Evolutionary conservation across 2,113 vertebrate genomes (phyloP), one percentile per base, ranked within the genome.

Genomic region (Lanius ludovicianus): DNA sequence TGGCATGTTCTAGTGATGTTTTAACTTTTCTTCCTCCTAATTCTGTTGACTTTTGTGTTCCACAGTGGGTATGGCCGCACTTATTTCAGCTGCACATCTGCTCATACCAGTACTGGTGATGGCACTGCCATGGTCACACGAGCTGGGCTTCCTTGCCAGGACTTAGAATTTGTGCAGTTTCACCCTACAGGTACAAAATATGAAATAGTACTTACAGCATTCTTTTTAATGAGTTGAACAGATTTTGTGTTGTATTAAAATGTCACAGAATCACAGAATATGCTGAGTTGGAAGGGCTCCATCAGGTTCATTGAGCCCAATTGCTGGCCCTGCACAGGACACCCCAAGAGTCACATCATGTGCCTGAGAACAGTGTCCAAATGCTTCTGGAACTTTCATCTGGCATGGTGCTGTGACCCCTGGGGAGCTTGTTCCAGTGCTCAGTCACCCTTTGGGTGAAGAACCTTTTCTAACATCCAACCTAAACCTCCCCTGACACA

Each of bases 91-190:
- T 99, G 99, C 89, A 99, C 99, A 0, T 99, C 99, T 28, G 99
- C 99, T 44, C 99, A 99, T 95, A 99, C 99, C 17, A 99, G 98
- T 87, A 99, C 99, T 1, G 99, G 99, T 27, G 99, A 99, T 3
- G 99, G 99, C 60, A 99, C 97, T 9, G 99, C 99, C 25, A 99
- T 99, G 99, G 98, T 99, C 75, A 99, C 99, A 59, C 98, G 99
- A 92, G 99, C 99, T 28, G 99, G 99, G 11, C 98, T 99, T 67
- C 99, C 99, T 79, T 99, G 99, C 97, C 99, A 99, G 97, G 99
- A 99, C 93, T 93, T 99, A 69, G 99, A 99, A 96, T 99, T 99
- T 69, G 99, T 99, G 49, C 99, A 99, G 98, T 99, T 99, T 94
- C 99, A 99, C 95, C 99, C 99, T 70, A 99, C 99, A 97, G 99